These are phyloP conservation scores for Pseudolaguvia tuberculata DNA, from an alignment of 2,113 vertebrate species.

Conservation along the genomic window DNA sequence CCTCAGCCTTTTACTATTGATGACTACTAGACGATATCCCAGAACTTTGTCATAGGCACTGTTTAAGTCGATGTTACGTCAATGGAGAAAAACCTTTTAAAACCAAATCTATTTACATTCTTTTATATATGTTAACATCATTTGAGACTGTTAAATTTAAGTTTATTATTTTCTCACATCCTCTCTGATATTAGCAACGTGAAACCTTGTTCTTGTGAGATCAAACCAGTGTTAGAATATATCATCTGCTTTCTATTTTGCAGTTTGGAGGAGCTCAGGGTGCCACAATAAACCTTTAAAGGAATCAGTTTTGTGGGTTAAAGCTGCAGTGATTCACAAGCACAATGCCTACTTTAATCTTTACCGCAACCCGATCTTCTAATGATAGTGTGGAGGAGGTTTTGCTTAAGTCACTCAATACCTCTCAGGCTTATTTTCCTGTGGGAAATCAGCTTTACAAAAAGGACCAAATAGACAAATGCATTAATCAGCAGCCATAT, in stretches of 20 bases:
- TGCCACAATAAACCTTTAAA: not conserved
- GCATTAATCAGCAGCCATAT: conserved; percentile 62
- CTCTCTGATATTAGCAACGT: not conserved
- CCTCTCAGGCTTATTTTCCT: conserved; percentile 38
- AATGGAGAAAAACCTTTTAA: not conserved
- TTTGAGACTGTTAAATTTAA: not conserved
- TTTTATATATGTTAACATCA: not conserved
- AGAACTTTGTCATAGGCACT: conserved; percentile 26
- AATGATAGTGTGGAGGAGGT: conserved; percentile 10
- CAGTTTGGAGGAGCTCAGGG: not conserved
- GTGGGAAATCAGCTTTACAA: conserved; percentile 49
- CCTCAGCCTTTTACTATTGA: conserved; percentile 30
- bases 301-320: conserved; percentile 2
- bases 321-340: conserved; percentile 24
- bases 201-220: not conserved
- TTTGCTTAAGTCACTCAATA: conserved; percentile 41
- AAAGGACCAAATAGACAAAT: conserved; percentile 53
- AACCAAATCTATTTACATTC: not conserved
- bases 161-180: not conserved
- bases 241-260: conserved; percentile 9
- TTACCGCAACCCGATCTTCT: conserved; percentile 38
- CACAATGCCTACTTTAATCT: conserved; percentile 29
- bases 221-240: not conserved
- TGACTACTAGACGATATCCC: conserved; percentile 32
- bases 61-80: not conserved